These are phyloP conservation scores for Chionodraco myersi DNA, from an alignment of 2,113 vertebrate genomes.

Conservation along the genomic window DNA sequence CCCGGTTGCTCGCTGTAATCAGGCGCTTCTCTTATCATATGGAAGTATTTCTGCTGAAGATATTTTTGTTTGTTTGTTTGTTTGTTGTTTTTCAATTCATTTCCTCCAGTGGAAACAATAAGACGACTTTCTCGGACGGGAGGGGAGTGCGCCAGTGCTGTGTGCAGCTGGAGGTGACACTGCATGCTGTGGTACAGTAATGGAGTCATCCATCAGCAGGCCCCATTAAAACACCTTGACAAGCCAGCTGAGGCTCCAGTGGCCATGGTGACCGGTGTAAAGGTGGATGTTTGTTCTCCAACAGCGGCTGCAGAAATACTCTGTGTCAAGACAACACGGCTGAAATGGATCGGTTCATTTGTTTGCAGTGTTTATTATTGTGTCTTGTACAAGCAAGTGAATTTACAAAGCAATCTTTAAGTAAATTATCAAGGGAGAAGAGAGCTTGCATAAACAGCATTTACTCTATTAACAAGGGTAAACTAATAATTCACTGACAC, in stretches of 20 bases:
- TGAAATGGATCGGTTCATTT: constrained; percentile 8
- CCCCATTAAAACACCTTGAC: constrained; percentile 77
- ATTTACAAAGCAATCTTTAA: neutral
- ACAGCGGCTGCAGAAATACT: constrained; percentile 52
- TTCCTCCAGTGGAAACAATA: constrained; percentile 70
- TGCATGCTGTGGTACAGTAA: constrained; percentile 77
- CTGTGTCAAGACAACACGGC: neutral
- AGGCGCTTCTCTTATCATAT: constrained; percentile 65
- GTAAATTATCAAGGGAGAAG: neutral
- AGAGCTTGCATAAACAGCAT: neutral
- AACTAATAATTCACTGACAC: constrained; percentile 3
- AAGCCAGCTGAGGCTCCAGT: constrained; percentile 76
- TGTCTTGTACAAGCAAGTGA: neutral
- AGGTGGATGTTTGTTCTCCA: constrained; percentile 64
- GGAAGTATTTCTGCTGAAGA: constrained; percentile 74
- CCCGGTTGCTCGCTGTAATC: constrained; percentile 41
- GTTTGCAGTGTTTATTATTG: constrained; percentile 7
- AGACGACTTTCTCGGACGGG: constrained; percentile 61
- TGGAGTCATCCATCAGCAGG: constrained; percentile 82
- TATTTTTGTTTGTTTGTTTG: constrained; percentile 65
- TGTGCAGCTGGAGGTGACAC: constrained; percentile 79
- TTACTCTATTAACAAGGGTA: neutral
- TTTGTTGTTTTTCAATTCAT: constrained; percentile 69
- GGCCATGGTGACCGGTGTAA: constrained; percentile 70
- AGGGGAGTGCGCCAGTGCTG: constrained; percentile 33